Evolutionary conservation across 2,113 vertebrate genomes (phyloP).

Genomic region (Poecile atricapillus): DNA sequence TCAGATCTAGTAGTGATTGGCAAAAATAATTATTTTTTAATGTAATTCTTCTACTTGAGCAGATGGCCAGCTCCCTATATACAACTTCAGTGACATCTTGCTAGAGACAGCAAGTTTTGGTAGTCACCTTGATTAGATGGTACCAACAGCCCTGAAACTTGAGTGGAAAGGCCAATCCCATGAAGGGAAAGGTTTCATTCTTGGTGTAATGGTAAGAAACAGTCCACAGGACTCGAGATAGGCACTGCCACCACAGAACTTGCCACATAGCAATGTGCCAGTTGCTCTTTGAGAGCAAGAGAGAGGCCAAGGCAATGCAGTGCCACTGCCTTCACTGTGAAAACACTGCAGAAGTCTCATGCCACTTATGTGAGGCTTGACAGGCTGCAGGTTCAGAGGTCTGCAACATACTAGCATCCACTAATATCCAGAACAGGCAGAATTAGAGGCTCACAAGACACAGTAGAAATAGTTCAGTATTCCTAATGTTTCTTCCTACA

Average conservation of each 20-base stretch:
- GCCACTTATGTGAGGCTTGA: background rate
- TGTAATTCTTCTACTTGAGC: background rate
- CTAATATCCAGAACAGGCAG: background rate
- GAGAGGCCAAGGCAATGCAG: background rate
- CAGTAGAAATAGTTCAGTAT: background rate
- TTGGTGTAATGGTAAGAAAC: background rate
- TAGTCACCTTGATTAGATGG: background rate
- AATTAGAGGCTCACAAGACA: background rate
- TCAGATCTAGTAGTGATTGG: background rate
- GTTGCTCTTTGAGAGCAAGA: background rate
- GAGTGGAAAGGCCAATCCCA: background rate
- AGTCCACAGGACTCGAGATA: rapidly evolving
- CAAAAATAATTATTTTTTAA: background rate
- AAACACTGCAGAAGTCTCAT: background rate
- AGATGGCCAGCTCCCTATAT: background rate
- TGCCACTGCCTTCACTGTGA: background rate
- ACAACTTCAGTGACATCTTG: background rate
- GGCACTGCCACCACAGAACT: background rate
- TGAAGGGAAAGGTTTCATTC: background rate
- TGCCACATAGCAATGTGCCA: background rate
- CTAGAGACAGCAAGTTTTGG: background rate
- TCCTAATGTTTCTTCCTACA: background rate
- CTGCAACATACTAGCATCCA: background rate
- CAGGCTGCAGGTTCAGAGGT: background rate
- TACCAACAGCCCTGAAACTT: background rate